A percentile compares a stretch with the other conserved stretches of the same genome.
Evolutionary conservation across 53 echinoderm and acorn worm genomes (phyloP).

Genomic region (Pentamera pediparva): DNA sequence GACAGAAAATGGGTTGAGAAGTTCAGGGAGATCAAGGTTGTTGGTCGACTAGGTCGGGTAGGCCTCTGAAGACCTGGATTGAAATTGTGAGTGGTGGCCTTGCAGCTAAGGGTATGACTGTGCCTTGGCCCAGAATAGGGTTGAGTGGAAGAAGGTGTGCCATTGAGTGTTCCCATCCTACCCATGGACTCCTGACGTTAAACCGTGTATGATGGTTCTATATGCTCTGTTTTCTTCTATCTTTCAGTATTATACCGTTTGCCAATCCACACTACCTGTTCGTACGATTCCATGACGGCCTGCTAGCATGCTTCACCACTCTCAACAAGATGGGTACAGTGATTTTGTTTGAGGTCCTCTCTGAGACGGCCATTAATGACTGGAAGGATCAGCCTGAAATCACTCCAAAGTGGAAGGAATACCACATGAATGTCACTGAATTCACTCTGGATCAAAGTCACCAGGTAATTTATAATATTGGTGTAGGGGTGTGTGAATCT

Average conservation of each 20-base stretch:
- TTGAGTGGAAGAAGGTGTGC: no score
- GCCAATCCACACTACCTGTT: constrained; percentile 68
- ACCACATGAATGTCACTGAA: constrained; percentile 26
- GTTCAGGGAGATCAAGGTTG: no score
- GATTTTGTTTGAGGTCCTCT: constrained; percentile 47
- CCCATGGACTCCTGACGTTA: no score
- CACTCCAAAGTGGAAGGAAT: constrained; percentile 42
- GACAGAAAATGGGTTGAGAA: no score
- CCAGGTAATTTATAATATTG: not conserved
- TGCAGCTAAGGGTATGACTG: no score
- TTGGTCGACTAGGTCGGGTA: no score
- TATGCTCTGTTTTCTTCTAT: not conserved
- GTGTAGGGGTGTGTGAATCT: no score
- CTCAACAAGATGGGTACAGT: constrained; percentile 65
- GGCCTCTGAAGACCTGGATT: no score
- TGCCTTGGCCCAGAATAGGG: no score
- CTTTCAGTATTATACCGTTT: constrained; percentile 52
- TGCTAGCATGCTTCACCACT: constrained; percentile 69
- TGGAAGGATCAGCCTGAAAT: constrained; percentile 48
- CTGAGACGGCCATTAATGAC: constrained; percentile 42
- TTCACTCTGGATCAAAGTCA: constrained; percentile 20
- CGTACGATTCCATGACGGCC: constrained; percentile 32
- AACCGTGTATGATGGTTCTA: not conserved
- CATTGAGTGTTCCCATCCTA: no score
- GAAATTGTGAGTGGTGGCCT: no score